Percentiles rank a stretch among this genome's conserved stretches.
phyloP scores from a whole-genome alignment of 2,888 invertebrate species.

The Agonopterix arenella region DNA sequence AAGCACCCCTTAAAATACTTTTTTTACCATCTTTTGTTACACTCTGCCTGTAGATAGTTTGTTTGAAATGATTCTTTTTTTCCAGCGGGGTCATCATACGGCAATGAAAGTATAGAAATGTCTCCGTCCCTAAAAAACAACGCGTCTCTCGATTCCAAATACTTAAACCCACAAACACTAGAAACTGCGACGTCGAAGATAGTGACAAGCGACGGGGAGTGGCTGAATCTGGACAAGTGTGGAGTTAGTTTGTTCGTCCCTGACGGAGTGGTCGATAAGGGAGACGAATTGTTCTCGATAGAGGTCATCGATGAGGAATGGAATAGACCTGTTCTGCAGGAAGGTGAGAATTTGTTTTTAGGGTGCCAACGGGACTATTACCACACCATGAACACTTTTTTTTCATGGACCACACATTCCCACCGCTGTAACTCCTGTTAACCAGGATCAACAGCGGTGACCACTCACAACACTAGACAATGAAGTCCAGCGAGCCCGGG shows the following conservation, averaged over 20 bases:
- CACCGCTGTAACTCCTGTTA: no score
- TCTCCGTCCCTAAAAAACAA: constrained; percentile 65
- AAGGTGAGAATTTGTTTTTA: constrained; percentile 57
- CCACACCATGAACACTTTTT: no score
- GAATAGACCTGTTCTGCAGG: constrained; percentile 89
- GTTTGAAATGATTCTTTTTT: constrained; percentile 8
- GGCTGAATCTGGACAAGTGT: constrained; percentile 82
- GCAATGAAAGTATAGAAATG: constrained; percentile 68
- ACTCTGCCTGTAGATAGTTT: no score
- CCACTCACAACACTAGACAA: no score
- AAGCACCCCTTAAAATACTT: no score
- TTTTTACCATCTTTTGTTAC: no score
- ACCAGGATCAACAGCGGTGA: no score
- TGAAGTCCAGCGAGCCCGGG: no score
- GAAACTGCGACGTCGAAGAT: constrained; percentile 65
- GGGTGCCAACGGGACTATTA: no score
- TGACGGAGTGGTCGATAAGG: constrained; percentile 91
- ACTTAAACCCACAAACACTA: constrained; percentile 34
- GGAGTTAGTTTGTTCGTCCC: constrained; percentile 91
- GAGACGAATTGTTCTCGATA: constrained; percentile 89
- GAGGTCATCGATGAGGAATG: constrained; percentile 94
- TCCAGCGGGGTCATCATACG: constrained; percentile 64
- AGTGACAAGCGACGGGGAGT: constrained; percentile 77
- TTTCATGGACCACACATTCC: no score
- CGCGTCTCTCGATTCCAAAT: constrained; percentile 57